phyloP scores from a whole-genome alignment of 2,888 invertebrate species.

The Lasioglossum pauxillum region DNA sequence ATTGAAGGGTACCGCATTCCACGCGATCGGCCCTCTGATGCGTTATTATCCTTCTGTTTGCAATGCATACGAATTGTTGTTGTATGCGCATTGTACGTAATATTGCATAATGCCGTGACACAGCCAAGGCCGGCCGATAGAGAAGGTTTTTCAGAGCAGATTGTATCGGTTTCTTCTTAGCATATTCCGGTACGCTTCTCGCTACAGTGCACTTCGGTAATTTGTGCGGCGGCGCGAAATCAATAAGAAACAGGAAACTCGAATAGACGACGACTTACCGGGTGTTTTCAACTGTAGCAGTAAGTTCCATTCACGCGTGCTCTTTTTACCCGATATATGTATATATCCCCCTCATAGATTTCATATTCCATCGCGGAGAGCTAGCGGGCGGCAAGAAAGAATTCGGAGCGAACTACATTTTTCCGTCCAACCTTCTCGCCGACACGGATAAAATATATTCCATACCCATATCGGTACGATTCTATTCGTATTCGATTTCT shows the following conservation, averaged over 20 bases:
- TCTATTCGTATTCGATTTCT: neutral
- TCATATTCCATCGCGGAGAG: conserved; percentile 35
- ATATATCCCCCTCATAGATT: conserved; percentile 22
- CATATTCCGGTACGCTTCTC: conserved; percentile 34
- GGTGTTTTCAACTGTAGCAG: conserved; percentile 46
- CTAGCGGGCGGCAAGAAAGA: conserved; percentile 5
- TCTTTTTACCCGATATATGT: conserved; percentile 10
- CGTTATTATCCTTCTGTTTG: conserved; percentile 2
- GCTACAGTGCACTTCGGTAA: conserved; percentile 45
- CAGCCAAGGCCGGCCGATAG: conserved; percentile 3
- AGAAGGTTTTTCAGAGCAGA: conserved; percentile 3
- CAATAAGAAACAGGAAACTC: conserved; percentile 53
- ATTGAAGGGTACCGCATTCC: neutral
- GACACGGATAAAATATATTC: conserved; percentile 3
- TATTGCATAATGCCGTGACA: conserved; percentile 8
- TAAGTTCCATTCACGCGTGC: conserved; percentile 28
- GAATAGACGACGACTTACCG: conserved; percentile 42
- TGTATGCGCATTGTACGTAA: neutral
- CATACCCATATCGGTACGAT: neutral
- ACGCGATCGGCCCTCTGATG: neutral
- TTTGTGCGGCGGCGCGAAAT: conserved; percentile 54
- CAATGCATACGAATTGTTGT: conserved; percentile 1
- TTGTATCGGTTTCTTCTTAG: conserved; percentile 49
- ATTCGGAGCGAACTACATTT: conserved; percentile 20
- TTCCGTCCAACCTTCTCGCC: neutral